Conservation (phyloP, 2,888 invertebrate species). For the Lydus trimaculatus region DNA sequence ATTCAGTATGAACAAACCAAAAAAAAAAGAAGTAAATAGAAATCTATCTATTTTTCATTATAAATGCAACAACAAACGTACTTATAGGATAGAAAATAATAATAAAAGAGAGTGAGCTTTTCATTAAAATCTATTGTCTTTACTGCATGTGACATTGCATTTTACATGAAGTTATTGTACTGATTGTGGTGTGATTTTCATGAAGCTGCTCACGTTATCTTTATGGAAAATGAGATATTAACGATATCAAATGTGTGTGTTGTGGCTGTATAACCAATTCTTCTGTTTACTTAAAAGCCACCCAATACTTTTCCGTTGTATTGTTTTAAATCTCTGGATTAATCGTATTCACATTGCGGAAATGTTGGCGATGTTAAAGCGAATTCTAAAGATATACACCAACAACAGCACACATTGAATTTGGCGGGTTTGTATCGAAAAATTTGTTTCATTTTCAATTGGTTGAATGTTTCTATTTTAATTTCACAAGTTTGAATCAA, state of each 20-base stretch:
- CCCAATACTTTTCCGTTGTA: not conserved
- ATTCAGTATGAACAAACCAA: not conserved
- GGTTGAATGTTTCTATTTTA: no score
- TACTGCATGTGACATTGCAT: slow-evolving; percentile 39
- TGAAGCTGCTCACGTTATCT: slow-evolving; percentile 46
- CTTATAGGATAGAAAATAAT: not conserved
- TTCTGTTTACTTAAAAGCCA: not conserved
- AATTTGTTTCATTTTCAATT: no score
- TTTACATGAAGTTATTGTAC: slow-evolving; percentile 35
- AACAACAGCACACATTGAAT: no score
- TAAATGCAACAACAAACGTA: not conserved
- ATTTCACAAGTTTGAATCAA: no score
- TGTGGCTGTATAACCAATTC: not conserved
- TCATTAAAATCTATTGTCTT: slow-evolving; percentile 1
- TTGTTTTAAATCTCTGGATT: not conserved
- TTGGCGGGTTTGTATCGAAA: no score
- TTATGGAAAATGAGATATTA: slow-evolving; percentile 47
- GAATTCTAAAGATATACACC: no score
- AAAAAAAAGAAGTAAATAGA: no score
- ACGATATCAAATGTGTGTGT: slow-evolving; percentile 43
- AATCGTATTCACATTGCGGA: no score
- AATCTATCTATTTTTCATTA: not conserved
- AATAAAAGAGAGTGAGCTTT: slow-evolving; percentile 3
- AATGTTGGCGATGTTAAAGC: no score
- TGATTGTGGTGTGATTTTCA: slow-evolving; percentile 48